Evolutionary conservation across 2,797 vertebrate species (phyloP).

Genomic region (Taenioides sp.): DNA sequence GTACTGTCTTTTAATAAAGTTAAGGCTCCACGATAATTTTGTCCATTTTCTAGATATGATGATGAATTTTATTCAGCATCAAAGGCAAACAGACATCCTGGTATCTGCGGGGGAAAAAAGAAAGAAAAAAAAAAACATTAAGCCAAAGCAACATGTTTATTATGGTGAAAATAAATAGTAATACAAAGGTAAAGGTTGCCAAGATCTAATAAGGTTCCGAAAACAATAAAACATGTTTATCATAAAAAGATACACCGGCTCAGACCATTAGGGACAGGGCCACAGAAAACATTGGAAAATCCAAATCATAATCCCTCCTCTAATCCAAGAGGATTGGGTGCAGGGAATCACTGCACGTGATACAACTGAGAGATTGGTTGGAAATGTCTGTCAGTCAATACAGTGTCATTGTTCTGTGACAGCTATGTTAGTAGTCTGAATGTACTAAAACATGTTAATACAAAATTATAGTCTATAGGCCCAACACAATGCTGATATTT

Average conservation of each 20-base stretch:
- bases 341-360: constrained; percentile 56
- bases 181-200: no score
- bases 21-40: constrained; percentile 42
- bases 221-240: neutral
- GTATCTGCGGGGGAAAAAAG: constrained; percentile 48
- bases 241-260: constrained; percentile 29
- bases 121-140: constrained; percentile 17
- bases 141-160: constrained; percentile 5
- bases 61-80: constrained; percentile 41
- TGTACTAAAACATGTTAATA: neutral
- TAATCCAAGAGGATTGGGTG: constrained; percentile 77
- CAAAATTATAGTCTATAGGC: neutral
- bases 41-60: constrained; percentile 33
- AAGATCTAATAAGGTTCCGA: neutral
- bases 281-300: constrained; percentile 65
- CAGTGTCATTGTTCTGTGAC: constrained; percentile 71
- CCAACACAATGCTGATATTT: neutral
- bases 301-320: constrained; percentile 77
- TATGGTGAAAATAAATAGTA: neutral
- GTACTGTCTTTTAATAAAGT: constrained; percentile 1
- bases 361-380: constrained; percentile 71
- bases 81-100: constrained; percentile 52
- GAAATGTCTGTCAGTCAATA: constrained; percentile 74
- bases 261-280: constrained; percentile 47
- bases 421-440: constrained; percentile 48